Percentiles rank a stretch among this genome's conserved stretches.
Evolutionary conservation across 2,113 vertebrate species (phyloP).

Genomic region (Microtus oregoni): DNA sequence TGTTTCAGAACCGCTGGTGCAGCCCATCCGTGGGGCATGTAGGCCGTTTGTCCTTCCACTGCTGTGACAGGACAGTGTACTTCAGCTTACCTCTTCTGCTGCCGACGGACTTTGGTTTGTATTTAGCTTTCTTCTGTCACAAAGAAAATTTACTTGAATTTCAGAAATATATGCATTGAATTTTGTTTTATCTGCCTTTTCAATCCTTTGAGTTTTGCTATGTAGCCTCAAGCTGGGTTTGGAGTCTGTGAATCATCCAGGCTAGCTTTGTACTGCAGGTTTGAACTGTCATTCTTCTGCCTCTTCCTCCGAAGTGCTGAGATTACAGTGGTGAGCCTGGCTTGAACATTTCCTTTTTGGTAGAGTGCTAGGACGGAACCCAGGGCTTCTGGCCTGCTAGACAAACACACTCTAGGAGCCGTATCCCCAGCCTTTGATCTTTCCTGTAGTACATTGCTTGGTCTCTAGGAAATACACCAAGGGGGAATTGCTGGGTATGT

Average conservation of each 20-base stretch:
- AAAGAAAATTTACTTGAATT: not conserved
- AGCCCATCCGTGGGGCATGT: accelerated
- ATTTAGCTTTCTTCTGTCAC: not conserved
- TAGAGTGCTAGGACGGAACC: not conserved
- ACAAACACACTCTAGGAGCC: not conserved
- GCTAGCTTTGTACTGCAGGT: not conserved
- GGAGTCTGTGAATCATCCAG: not conserved
- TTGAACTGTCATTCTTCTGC: not conserved
- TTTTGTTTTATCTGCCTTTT: not conserved
- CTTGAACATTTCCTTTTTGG: not conserved
- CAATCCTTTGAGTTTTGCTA: not conserved
- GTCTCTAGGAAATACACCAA: not conserved
- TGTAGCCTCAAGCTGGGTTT: not conserved
- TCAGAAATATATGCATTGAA: not conserved
- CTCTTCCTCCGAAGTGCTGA: not conserved
- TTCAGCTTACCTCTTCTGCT: not conserved
- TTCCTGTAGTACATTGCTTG: not conserved
- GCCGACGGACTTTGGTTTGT: not conserved
- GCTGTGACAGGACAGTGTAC: not conserved
- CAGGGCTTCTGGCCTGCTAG: not conserved
- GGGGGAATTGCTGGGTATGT: not conserved
- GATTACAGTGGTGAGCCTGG: not conserved
- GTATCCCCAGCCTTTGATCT: too few relatives aligned
- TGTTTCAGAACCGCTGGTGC: not conserved
- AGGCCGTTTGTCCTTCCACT: not conserved